Base-by-base conservation (phyloP, 2,888 invertebrate species). In the Oegoconia quadripuncta region DNA sequence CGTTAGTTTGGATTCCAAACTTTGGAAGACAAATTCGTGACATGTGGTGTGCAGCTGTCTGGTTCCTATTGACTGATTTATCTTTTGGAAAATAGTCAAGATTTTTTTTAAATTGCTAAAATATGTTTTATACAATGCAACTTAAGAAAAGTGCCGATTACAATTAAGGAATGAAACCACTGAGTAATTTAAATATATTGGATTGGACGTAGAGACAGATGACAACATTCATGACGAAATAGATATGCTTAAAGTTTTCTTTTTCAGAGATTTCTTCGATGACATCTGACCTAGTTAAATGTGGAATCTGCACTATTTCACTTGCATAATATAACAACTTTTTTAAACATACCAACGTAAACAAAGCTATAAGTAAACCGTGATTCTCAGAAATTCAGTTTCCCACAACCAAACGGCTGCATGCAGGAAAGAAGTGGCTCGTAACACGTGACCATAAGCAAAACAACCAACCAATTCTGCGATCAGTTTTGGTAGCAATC, bases 1-100 rank as follows among this genome's bases (percentile, higher is more conserved):
- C 70, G 69, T 62, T 59, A 57, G 27, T 63, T 64, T 48, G 57
- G 47, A 53, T 70, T 74, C 77, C 77, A 76, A 75, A 76, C 75
- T 72, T n/a, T 48, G 57, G 47, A 53, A 70, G 74, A 78, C 77
- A 76, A 75, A 76, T 75, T 72, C 55, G 55, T 66, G 73, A 72
- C 84, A 84, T 76, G 65, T 84, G 84, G 72, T 52, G 54, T 65
- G 72, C 84, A 84, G 81, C 78, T 86, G 84, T 72, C 69, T 52
- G 59, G 60, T 44, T 58, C 51, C 47, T 44, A n/a, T 27, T 27
- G 27, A 28, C 37, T 17, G 43, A 39, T 55, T 48, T 49, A 54
- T 48, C 52, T 44, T 45, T 49, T 54, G n/a, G n/a, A n/a, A n/a
- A n/a, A n/a, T n/a, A n/a, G n/a, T n/a, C n/a, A n/a, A n/a, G n/a